These are phyloP conservation scores for Morone chrysops DNA, from an alignment of 2,113 vertebrate genomes.

Conservation along the genomic window DNA sequence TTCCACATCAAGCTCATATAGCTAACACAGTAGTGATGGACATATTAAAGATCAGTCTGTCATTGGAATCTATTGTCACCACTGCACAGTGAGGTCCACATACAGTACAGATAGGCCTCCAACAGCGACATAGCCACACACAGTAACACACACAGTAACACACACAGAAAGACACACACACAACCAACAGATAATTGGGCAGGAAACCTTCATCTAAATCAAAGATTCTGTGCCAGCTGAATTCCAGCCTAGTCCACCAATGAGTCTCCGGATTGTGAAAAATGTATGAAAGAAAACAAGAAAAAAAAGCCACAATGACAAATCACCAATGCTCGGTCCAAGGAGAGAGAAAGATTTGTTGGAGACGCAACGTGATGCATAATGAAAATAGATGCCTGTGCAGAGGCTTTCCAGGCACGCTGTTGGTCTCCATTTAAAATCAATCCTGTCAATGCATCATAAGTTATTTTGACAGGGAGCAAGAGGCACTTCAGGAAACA, in stretches of 20 bases:
- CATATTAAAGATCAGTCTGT: slow-evolving; percentile 41
- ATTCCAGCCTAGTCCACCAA: slow-evolving; percentile 70
- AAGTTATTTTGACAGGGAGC: slow-evolving; percentile 84
- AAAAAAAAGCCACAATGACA: slow-evolving; percentile 72
- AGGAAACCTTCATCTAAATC: slow-evolving; percentile 72
- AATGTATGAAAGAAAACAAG: slow-evolving; percentile 68
- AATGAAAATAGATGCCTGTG: slow-evolving; percentile 78
- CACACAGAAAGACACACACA: slow-evolving; percentile 26
- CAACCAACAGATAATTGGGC: slow-evolving; percentile 68
- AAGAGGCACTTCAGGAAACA: slow-evolving; percentile 82
- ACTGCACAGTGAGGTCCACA: slow-evolving; percentile 27
- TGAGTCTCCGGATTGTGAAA: slow-evolving; percentile 68
- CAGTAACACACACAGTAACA: background rate
- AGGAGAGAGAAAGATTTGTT: slow-evolving; percentile 76
- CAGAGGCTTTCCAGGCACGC: slow-evolving; percentile 68
- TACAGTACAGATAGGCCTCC: slow-evolving; percentile 28
- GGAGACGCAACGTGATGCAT: slow-evolving; percentile 71
- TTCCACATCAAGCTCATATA: slow-evolving; percentile 31
- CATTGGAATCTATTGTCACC: slow-evolving; percentile 29
- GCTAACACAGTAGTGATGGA: slow-evolving; percentile 39
- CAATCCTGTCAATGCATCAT: slow-evolving; percentile 81
- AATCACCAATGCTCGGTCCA: slow-evolving; percentile 70
- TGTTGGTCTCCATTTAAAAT: slow-evolving; percentile 80
- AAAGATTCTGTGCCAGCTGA: slow-evolving; percentile 69
- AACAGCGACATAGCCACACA: slow-evolving; percentile 34